These are phyloP conservation scores for Akabosia matsudoensis DNA, from an alignment of 1,140 invertebrate genomes.

Conservation along the genomic window DNA sequence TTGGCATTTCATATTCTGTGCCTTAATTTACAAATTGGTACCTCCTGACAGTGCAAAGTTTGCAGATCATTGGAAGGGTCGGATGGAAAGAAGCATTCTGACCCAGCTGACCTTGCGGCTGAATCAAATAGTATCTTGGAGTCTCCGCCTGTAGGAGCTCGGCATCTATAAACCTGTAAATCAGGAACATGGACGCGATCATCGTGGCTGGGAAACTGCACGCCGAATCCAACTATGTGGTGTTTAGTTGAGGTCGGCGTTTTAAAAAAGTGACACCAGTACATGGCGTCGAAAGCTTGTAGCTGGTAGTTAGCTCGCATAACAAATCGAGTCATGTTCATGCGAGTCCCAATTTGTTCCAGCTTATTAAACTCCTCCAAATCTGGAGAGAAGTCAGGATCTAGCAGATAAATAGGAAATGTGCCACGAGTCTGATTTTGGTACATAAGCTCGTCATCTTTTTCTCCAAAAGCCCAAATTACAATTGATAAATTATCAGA, in stretches of 20 bases:
- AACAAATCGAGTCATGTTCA: background rate
- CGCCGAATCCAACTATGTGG: background rate
- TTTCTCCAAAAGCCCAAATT: background rate
- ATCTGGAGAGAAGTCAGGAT: background rate
- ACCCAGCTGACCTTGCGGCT: background rate
- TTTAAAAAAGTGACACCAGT: slow-evolving; percentile 7
- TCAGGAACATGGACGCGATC: background rate
- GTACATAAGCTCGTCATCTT: background rate
- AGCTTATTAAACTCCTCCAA: background rate
- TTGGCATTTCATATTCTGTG: no score
- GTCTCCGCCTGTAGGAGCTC: background rate
- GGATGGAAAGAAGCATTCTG: background rate
- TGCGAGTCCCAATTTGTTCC: background rate
- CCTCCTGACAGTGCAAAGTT: no score
- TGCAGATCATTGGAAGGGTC: background rate
- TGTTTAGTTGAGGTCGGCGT: background rate
- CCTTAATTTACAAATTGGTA: no score
- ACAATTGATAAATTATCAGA: background rate
- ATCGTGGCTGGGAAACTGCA: background rate
- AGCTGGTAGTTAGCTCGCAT: background rate
- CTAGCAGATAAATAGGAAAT: background rate
- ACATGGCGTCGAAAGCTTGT: background rate
- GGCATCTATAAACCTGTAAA: background rate
- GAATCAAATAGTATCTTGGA: background rate
- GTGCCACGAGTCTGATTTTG: background rate